phyloP scores from a whole-genome alignment of 2,797 vertebrate species.

The Sebastes hubbsi region DNA sequence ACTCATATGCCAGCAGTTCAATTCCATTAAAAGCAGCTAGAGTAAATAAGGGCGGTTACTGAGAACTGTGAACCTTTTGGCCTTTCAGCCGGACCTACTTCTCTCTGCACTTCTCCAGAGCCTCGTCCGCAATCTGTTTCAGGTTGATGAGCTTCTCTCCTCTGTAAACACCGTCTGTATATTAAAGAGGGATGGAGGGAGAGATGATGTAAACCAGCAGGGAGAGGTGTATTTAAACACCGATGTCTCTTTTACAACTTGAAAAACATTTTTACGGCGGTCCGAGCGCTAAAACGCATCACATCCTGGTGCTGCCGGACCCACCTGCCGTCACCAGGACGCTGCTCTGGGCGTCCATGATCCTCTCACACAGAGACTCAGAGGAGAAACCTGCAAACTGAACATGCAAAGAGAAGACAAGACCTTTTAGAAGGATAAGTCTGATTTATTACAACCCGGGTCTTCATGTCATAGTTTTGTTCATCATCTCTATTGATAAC shows the following conservation, averaged over 20 bases:
- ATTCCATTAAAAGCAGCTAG: conserved; percentile 36
- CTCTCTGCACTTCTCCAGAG: conserved; percentile 79
- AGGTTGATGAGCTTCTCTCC: conserved; percentile 86
- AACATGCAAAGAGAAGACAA: conserved; percentile 14
- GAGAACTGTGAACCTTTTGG: conserved; percentile 6
- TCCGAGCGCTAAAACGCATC: background rate
- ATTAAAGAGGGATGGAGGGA: background rate
- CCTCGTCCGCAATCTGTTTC: conserved; percentile 83
- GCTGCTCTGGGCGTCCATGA: conserved; percentile 80
- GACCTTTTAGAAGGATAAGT: background rate
- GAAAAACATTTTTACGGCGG: background rate
- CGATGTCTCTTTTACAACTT: conserved; percentile 13
- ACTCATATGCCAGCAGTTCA: conserved; percentile 21
- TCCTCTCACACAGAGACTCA: conserved; percentile 83
- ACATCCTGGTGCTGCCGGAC: conserved; percentile 1
- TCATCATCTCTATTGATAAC: background rate
- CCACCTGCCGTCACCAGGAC: conserved; percentile 85
- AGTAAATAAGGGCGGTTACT: conserved; percentile 58
- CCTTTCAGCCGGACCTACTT: conserved; percentile 63
- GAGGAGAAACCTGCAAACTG: conserved; percentile 88
- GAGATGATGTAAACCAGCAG: background rate
- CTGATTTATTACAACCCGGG: background rate
- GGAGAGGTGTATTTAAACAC: background rate
- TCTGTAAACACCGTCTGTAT: conserved; percentile 83
- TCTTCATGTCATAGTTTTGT: background rate